phyloP scores from a whole-genome alignment of 2,888 invertebrate species.

The Ganaspis brasiliensis region DNA sequence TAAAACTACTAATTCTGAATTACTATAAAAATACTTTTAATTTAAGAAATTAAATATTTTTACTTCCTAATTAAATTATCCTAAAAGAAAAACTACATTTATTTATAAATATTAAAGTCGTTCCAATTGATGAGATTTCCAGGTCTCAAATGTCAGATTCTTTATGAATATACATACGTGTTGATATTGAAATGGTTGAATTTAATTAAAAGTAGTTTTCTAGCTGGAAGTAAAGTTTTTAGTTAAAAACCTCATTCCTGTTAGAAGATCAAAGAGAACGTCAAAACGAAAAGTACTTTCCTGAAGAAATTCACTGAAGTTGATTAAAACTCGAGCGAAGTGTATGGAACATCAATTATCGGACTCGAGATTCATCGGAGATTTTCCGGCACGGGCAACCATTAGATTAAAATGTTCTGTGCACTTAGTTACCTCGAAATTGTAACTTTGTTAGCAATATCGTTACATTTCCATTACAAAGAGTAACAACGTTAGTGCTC shows the following conservation, averaged over 20 bases:
- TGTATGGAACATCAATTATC: conserved; percentile 31
- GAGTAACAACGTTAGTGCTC: conserved; percentile 24
- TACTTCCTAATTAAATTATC: too few species aligned
- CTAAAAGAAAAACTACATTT: too few species aligned
- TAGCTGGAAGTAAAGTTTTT: not conserved
- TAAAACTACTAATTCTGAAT: too few species aligned
- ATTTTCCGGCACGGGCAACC: conserved; percentile 27
- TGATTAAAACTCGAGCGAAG: conserved; percentile 29
- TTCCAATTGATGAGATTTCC: too few species aligned
- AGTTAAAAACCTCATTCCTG: not conserved
- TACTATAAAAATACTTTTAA: too few species aligned
- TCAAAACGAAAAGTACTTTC: not conserved
- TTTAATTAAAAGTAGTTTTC: conserved; percentile 2
- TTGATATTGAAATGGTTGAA: not conserved
- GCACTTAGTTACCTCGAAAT: conserved; percentile 8
- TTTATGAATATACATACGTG: not conserved
- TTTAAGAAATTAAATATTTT: too few species aligned
- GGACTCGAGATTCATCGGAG: conserved; percentile 13
- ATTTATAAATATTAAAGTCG: too few species aligned
- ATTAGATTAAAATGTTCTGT: conserved; percentile 17
- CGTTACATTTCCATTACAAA: conserved; percentile 33
- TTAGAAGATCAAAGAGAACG: conserved; percentile 17
- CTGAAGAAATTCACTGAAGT: conserved; percentile 7
- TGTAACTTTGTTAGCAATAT: conserved; percentile 32
- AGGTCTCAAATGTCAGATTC: not conserved